phyloP scores from a whole-genome alignment of 2,113 vertebrate species.

The Scomber colias region DNA sequence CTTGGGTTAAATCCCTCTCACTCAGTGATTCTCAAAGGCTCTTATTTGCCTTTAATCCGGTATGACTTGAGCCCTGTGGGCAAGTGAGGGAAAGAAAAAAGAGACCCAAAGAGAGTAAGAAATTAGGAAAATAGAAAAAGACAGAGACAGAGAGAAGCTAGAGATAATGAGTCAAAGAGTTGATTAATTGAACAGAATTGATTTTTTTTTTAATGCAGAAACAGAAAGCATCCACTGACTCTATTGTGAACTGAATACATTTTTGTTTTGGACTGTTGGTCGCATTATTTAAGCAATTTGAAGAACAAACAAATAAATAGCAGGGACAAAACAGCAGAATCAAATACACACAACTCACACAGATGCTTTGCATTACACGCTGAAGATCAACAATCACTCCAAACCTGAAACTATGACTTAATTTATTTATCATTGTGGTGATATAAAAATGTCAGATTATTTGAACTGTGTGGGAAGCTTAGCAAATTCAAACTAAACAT shows the following conservation, averaged over 20 bases:
- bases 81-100: slow-evolving; percentile 22
- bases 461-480: not conserved
- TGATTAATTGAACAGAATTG: not conserved
- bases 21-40: slow-evolving; percentile 53
- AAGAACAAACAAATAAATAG: too few species aligned
- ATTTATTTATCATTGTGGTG: not conserved
- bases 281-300: too few species aligned
- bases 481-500: too few species aligned
- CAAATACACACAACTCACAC: not conserved
- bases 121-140: not conserved
- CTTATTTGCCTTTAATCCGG: slow-evolving; percentile 57
- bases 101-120: not conserved
- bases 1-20: slow-evolving; percentile 44
- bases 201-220: not conserved
- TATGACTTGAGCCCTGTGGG: slow-evolving; percentile 39
- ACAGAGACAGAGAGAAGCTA: slow-evolving; percentile 8
- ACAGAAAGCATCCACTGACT: not conserved
- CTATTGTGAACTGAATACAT: too few species aligned
- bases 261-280: too few species aligned
- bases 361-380: slow-evolving; percentile 9
- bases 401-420: not conserved
- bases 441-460: not conserved
- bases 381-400: slow-evolving; percentile 4
- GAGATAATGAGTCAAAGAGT: not conserved
- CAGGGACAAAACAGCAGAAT: too few species aligned